Conservation (phyloP, 1,140 invertebrate genomes). For the Microplitis mediator region DNA sequence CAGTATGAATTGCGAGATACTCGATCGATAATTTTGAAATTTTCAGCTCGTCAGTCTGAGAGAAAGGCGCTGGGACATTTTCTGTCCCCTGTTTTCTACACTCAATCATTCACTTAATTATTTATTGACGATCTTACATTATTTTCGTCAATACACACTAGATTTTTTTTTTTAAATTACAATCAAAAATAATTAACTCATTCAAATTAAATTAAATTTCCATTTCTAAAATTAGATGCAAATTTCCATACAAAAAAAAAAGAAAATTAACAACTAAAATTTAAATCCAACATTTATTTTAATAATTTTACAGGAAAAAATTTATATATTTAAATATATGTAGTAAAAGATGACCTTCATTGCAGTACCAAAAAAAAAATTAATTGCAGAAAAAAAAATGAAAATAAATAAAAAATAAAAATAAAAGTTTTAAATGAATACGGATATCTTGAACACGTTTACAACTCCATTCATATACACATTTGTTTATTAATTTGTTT, state of each 20-base stretch:
- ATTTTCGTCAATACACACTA: neutral
- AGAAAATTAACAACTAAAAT: neutral
- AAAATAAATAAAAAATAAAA: neutral
- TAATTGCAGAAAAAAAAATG: no score
- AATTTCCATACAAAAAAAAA: neutral
- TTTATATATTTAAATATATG: no score
- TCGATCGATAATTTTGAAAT: neutral
- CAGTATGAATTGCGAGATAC: neutral
- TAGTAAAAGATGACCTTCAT: no score
- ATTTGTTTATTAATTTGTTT: neutral
- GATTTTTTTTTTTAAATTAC: neutral
- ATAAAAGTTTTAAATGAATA: neutral
- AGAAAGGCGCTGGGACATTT: constrained; percentile 3
- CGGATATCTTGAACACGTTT: neutral
- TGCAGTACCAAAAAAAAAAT: no score
- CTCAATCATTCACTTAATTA: constrained; percentile 1
- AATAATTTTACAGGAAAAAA: no score
- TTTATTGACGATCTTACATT: neutral
- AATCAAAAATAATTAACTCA: neutral
- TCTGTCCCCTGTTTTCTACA: neutral
- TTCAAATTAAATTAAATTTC: neutral
- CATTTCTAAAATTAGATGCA: neutral
- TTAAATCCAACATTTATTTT: no score
- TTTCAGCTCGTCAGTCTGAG: neutral
- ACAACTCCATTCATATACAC: neutral